These are phyloP conservation scores for Aphelinus certus DNA, from an alignment of 1,140 invertebrate genomes.

Conservation along the genomic window DNA sequence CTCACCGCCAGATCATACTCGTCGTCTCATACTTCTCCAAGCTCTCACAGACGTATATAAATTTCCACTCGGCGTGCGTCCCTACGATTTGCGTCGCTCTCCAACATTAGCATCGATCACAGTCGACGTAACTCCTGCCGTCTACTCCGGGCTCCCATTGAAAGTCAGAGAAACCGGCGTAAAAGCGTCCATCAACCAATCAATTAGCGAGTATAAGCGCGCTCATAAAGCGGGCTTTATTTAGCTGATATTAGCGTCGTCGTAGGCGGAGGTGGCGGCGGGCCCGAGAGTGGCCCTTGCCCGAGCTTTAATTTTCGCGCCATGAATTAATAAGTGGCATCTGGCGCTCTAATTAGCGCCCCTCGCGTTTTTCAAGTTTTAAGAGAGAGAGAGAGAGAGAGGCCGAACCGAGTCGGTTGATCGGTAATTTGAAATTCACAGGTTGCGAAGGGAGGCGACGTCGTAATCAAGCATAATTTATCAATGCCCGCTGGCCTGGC, in stretches of 20 bases:
- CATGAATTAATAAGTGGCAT: conserved; percentile 39
- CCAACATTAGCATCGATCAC: no score
- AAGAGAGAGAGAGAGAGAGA: no score
- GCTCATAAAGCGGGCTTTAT: neutral
- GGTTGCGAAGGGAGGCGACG: neutral
- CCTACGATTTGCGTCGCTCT: no score
- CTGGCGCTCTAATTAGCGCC: conserved; percentile 32
- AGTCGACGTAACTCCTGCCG: no score
- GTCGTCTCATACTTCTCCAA: no score
- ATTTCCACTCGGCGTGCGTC: no score
- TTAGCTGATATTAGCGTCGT: neutral
- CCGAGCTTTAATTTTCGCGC: conserved; percentile 20
- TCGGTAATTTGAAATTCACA: conserved; percentile 26
- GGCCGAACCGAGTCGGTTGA: no score
- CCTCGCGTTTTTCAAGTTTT: conserved; percentile 24
- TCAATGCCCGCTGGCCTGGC: neutral
- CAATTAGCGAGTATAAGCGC: conserved; percentile 11
- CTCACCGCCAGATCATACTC: no score
- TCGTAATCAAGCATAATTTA: conserved; percentile 35
- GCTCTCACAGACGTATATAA: no score
- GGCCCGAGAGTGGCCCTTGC: neutral
- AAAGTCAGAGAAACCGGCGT: no score
- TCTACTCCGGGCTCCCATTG: no score
- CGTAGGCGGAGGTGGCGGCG: no score
- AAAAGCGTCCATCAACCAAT: neutral